Evolutionary conservation across 2,888 invertebrate genomes (phyloP).

Genomic region (Xestia sexstrigata): DNA sequence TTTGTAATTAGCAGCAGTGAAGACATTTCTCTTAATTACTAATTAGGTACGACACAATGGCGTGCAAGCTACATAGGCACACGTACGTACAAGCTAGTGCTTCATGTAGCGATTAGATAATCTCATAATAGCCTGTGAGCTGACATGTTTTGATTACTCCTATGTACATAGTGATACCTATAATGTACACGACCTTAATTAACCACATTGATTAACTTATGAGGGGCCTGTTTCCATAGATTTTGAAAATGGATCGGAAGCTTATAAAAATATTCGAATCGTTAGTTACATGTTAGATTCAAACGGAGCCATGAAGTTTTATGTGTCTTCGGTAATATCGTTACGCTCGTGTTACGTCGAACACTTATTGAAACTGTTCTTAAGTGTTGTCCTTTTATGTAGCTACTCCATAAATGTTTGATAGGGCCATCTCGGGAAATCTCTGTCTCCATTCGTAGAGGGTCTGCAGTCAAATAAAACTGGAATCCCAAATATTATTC

Average conservation of each 20-base stretch:
- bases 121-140: slow-evolving; percentile 70
- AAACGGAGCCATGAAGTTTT: slow-evolving; percentile 61
- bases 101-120: slow-evolving; percentile 70
- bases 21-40: slow-evolving; percentile 60
- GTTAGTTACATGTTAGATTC: slow-evolving; percentile 58
- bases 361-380: slow-evolving; percentile 90
- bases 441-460: slow-evolving; percentile 90
- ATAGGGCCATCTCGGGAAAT: slow-evolving; percentile 90
- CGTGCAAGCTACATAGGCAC: slow-evolving; percentile 29
- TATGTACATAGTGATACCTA: slow-evolving; percentile 7
- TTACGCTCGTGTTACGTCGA: slow-evolving; percentile 80
- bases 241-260: slow-evolving; percentile 1
- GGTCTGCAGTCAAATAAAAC: slow-evolving; percentile 90
- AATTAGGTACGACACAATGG: slow-evolving; percentile 61
- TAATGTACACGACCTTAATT: slow-evolving; percentile 29
- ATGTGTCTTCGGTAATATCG: slow-evolving; percentile 67
- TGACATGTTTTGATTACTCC: slow-evolving; percentile 68
- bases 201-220: slow-evolving; percentile 31
- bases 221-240: neutral
- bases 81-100: slow-evolving; percentile 49
- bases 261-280: slow-evolving; percentile 52
- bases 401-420: slow-evolving; percentile 91
- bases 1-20: slow-evolving; percentile 56
- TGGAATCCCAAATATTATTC: slow-evolving; percentile 90
- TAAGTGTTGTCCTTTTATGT: slow-evolving; percentile 90